Conservation (phyloP, 2,113 vertebrate species). For the Eolophus roseicapilla region DNA sequence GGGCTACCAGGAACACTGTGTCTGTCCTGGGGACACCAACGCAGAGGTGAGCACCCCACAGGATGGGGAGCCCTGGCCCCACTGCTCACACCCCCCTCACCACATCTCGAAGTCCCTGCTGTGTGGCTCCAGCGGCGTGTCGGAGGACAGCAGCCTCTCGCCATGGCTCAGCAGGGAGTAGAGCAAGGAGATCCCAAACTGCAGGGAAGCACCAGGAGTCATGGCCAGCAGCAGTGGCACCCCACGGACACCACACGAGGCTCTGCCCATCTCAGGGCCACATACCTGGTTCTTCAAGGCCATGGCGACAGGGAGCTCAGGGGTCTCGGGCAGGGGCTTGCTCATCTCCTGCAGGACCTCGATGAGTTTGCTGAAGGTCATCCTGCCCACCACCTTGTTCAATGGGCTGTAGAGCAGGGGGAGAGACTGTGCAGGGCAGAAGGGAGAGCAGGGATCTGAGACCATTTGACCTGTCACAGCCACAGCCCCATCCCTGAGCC, state of each 20-base stretch:
- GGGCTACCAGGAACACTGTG: slow-evolving; percentile 85
- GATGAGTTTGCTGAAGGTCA: slow-evolving; percentile 87
- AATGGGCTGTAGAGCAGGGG: slow-evolving; percentile 84
- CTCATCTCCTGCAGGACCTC: slow-evolving; percentile 81
- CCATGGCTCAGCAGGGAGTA: slow-evolving; percentile 90
- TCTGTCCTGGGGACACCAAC: slow-evolving; percentile 80
- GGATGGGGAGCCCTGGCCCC: fast-evolving
- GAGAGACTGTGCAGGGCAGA: slow-evolving; percentile 76
- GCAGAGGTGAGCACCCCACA: fast-evolving
- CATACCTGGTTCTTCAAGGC: slow-evolving; percentile 91
- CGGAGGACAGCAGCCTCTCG: slow-evolving; percentile 84
- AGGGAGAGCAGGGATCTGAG: background rate
- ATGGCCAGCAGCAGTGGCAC: background rate
- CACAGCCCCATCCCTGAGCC: background rate
- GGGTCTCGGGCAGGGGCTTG: slow-evolving; percentile 56
- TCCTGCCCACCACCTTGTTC: slow-evolving; percentile 75
- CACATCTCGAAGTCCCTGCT: slow-evolving; percentile 84
- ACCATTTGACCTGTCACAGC: fast-evolving
- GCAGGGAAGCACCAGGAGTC: background rate
- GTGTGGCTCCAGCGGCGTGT: slow-evolving; percentile 76
- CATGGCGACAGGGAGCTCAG: slow-evolving; percentile 70
- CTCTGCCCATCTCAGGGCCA: background rate
- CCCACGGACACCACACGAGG: fast-evolving
- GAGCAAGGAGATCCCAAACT: slow-evolving; percentile 96
- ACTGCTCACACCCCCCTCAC: slow-evolving; percentile 57